Evolutionary conservation across 2,113 vertebrate species (phyloP), one percentile per base, ranked within the genome.

Genomic region (Zingel zingel): DNA sequence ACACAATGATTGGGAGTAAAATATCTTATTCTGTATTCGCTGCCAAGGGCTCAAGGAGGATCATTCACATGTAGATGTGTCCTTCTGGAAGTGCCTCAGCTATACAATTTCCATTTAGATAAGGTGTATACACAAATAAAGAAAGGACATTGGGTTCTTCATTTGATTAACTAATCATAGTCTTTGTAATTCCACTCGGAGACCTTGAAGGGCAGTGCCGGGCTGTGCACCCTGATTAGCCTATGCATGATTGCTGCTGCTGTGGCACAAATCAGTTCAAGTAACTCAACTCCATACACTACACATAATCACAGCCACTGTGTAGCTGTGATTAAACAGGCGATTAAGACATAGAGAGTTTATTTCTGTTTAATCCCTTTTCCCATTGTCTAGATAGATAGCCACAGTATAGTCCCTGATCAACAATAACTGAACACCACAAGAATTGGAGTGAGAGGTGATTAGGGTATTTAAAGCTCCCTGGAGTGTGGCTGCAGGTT

Each of bases 111-210:
- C 89, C 91, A 94, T 94, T 94, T 92, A 93, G 90, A 94, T 90
- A 92, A 90, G 92, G 88, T 93, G 91, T 91, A 90, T 79, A 89
- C 87, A 93, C 91, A 92, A 93, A 93, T 89, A 91, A 90, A 93
- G 91, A 88, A 93, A 90, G 90, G 86, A 87, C 86, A 93, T 76
- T 75, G 89, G 89, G 87, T 90, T 93, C 93, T 94, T 92, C 90
- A 93, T 95, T 93, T 95, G 94, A 96, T 96, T 94, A 95, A 92
- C 91, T 96, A 95, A 95, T 96, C 93, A 95, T 90, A 95, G 93
- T 94, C 93, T 94, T 96, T 95, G 92, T 94, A 94, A 92, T 93
- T 90, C 90, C 89, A 88, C 93, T 93, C 87, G 68, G 92, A 80
- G 89, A 88, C 81, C 88, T 88, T 93, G 88, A 93, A 94, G 91